phyloP scores from a whole-genome alignment of 1,140 invertebrate genomes.

The Doryteuthis pealeii region DNA sequence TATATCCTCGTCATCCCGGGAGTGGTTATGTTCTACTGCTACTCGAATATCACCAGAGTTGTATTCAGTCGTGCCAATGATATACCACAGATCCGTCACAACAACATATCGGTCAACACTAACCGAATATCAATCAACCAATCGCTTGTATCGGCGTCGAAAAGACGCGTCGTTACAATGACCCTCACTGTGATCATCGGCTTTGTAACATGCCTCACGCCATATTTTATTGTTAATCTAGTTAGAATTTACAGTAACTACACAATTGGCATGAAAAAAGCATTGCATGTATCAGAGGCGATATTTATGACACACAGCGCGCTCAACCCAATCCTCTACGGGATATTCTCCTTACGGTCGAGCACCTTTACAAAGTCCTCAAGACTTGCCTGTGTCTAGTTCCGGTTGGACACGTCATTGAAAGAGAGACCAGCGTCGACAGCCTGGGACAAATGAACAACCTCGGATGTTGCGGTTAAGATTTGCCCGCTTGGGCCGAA shows the following conservation, averaged over 20 bases:
- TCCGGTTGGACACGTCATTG: background rate
- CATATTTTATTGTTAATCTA: constrained; percentile 57
- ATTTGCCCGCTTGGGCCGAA: constrained; percentile 2
- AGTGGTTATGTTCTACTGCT: constrained; percentile 59
- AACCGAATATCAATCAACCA: constrained; percentile 39
- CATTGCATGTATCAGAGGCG: constrained; percentile 53
- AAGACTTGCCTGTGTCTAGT: background rate
- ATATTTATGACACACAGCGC: constrained; percentile 61
- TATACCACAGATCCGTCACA: constrained; percentile 9
- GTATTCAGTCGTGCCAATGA: constrained; percentile 52
- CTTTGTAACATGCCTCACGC: constrained; percentile 60
- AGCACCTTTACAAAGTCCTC: constrained; percentile 27
- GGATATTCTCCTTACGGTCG: constrained; percentile 55
- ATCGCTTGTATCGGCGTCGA: constrained; percentile 45
- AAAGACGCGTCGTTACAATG: constrained; percentile 57
- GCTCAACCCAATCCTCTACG: constrained; percentile 62
- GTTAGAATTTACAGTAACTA: constrained; percentile 61
- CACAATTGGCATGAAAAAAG: constrained; percentile 47
- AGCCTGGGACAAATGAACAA: background rate
- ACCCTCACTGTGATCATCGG: constrained; percentile 60
- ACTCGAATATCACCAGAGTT: constrained; percentile 58
- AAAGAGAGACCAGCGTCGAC: background rate
- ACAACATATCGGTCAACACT: constrained; percentile 11
- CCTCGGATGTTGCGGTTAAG: background rate
- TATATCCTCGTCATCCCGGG: constrained; percentile 61